These are phyloP conservation scores for Helogale parvula DNA, from an alignment of 2,113 vertebrate species.

Conservation along the genomic window DNA sequence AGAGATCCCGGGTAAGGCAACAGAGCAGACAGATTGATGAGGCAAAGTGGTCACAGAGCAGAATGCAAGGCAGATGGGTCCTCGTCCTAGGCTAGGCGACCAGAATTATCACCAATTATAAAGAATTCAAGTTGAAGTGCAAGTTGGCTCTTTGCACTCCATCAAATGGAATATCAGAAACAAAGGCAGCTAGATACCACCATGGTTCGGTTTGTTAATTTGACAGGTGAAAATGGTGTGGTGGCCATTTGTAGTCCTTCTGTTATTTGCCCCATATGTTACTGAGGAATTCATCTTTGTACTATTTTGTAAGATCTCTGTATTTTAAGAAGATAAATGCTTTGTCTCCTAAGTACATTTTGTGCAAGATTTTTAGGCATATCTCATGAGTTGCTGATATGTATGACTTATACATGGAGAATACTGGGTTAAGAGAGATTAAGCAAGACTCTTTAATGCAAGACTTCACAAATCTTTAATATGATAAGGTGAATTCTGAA, in stretches of 20 bases:
- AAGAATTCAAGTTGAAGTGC: background rate
- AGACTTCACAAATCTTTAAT: background rate
- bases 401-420: background rate
- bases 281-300: background rate
- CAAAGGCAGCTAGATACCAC: background rate
- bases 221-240: rapidly evolving
- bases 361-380: background rate
- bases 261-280: background rate
- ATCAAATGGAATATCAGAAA: background rate
- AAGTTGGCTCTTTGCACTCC: background rate
- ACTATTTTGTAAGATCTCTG: background rate
- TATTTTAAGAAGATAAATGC: background rate
- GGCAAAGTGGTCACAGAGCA: background rate
- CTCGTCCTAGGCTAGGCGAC: rapidly evolving
- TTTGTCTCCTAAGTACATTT: background rate
- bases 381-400: background rate
- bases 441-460: background rate
- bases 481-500: background rate
- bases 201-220: background rate
- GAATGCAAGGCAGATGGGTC: background rate
- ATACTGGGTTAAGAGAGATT: background rate
- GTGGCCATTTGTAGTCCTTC: too few relatives aligned
- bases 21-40: rapidly evolving
- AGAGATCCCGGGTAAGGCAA: background rate
- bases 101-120: rapidly evolving